Evolutionary conservation across 2,888 invertebrate genomes (phyloP).

Genomic region (Mellilla xanthometata): DNA sequence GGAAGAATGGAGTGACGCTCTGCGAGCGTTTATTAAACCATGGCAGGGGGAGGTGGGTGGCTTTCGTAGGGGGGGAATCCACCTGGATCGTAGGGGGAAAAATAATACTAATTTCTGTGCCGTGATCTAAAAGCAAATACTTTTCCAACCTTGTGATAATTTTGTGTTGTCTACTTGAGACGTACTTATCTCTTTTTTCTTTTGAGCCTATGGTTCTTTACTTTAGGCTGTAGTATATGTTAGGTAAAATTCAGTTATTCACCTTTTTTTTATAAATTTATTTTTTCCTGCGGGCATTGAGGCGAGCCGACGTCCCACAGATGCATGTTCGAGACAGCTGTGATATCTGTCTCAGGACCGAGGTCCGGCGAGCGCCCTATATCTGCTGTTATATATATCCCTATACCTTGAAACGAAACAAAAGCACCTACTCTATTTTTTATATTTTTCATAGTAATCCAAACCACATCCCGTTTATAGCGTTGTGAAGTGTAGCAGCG

Average conservation of each 20-base stretch:
- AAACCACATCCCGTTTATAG: too few species aligned
- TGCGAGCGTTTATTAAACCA: slow-evolving; percentile 31
- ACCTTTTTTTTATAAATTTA: slow-evolving; percentile 3
- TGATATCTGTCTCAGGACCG: neutral
- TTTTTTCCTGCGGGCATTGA: slow-evolving; percentile 44
- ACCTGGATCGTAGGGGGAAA: slow-evolving; percentile 13
- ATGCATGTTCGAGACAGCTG: slow-evolving; percentile 52
- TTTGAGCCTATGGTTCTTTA: too few species aligned
- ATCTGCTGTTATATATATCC: too few species aligned
- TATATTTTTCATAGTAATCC: too few species aligned
- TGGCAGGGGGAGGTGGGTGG: slow-evolving; percentile 42
- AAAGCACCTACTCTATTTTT: too few species aligned
- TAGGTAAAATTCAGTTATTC: too few species aligned
- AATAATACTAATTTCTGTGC: neutral
- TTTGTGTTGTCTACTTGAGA: neutral
- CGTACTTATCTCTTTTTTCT: neutral
- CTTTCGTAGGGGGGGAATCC: slow-evolving; percentile 18
- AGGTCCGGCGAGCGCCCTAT: too few species aligned
- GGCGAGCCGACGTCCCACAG: slow-evolving; percentile 46
- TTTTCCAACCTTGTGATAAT: neutral
- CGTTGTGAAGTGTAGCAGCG: too few species aligned
- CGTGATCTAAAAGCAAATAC: slow-evolving; percentile 1
- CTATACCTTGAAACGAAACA: too few species aligned
- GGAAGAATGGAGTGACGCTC: slow-evolving; percentile 37
- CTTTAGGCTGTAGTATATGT: too few species aligned